Evolutionary conservation across 1,140 invertebrate species (phyloP).

Genomic region (Pogonognathellus flavescens): DNA sequence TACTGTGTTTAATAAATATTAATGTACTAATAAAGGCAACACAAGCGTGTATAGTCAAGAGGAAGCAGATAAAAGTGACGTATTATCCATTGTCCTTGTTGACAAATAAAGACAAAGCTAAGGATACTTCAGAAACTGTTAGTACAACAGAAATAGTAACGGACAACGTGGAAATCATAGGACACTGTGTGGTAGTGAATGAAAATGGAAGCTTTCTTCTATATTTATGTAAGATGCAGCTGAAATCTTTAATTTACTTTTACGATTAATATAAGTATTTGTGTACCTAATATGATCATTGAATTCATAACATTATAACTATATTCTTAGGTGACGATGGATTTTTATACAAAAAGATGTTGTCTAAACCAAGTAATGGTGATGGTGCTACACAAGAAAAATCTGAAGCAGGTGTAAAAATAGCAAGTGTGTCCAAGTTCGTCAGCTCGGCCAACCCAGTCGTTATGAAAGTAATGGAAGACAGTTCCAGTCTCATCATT

Average conservation of each 20-base stretch:
- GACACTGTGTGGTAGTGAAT: conserved; percentile 35
- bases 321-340: conserved; percentile 58
- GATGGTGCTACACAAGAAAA: neutral
- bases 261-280: too few species aligned
- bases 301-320: neutral
- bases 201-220: conserved; percentile 12
- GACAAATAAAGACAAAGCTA: neutral
- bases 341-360: conserved; percentile 53
- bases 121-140: neutral
- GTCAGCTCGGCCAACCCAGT: conserved; percentile 44
- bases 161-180: conserved; percentile 32
- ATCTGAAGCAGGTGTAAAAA: neutral
- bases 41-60: neutral
- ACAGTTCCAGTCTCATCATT: conserved; percentile 49
- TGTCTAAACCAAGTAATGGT: conserved; percentile 1
- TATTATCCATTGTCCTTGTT: neutral
- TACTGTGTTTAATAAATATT: neutral
- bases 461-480: conserved; percentile 46
- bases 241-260: too few species aligned
- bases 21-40: neutral
- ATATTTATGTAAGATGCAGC: conserved; percentile 47
- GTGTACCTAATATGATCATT: too few species aligned
- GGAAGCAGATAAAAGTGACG: conserved; percentile 4
- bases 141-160: neutral
- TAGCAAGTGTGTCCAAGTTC: conserved; percentile 53